Percentiles rank a stretch among this genome's conserved stretches.
Evolutionary conservation across 2,888 invertebrate genomes (phyloP).

Genomic region (Thymelicus lineola): DNA sequence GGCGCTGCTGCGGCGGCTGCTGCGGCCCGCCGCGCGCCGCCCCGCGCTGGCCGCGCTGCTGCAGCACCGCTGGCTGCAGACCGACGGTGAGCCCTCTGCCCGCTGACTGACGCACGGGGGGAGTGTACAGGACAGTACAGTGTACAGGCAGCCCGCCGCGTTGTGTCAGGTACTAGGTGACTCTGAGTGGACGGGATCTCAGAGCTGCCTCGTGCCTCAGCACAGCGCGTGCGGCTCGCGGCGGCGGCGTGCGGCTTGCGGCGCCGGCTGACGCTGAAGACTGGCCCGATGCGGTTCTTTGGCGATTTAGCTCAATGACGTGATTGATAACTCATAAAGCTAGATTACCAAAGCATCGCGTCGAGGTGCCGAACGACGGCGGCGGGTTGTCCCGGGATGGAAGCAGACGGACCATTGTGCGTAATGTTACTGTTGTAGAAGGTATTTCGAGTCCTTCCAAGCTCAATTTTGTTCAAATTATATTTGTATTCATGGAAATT

Average conservation of each 20-base stretch:
- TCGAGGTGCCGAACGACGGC: slow-evolving; percentile 47
- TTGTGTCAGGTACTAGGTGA: slow-evolving; percentile 94
- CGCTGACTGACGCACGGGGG: neutral
- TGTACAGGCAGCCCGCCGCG: slow-evolving; percentile 46
- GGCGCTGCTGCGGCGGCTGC: slow-evolving; percentile 90
- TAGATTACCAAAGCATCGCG: slow-evolving; percentile 96
- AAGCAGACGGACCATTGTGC: neutral
- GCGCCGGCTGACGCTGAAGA: slow-evolving; percentile 38
- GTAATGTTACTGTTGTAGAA: neutral
- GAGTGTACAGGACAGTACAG: neutral
- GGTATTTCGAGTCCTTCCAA: no score
- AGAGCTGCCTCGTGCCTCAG: slow-evolving; percentile 84
- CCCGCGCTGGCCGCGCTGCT: slow-evolving; percentile 87
- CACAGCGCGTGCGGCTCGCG: slow-evolving; percentile 53
- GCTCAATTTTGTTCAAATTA: no score
- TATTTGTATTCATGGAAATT: no score
- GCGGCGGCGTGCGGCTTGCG: slow-evolving; percentile 39
- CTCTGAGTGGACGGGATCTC: slow-evolving; percentile 88
- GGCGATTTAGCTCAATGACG: slow-evolving; percentile 96
- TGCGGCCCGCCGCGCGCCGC: slow-evolving; percentile 87
- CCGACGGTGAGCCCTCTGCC: slow-evolving; percentile 7
- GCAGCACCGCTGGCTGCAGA: slow-evolving; percentile 88
- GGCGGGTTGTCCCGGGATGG: neutral
- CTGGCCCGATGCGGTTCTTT: slow-evolving; percentile 88
- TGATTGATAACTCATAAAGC: slow-evolving; percentile 92